A percentile compares a stretch with the other conserved stretches of the same genome.
phyloP scores from a whole-genome alignment of 2,113 vertebrate species.

The Corythaeola cristata region DNA sequence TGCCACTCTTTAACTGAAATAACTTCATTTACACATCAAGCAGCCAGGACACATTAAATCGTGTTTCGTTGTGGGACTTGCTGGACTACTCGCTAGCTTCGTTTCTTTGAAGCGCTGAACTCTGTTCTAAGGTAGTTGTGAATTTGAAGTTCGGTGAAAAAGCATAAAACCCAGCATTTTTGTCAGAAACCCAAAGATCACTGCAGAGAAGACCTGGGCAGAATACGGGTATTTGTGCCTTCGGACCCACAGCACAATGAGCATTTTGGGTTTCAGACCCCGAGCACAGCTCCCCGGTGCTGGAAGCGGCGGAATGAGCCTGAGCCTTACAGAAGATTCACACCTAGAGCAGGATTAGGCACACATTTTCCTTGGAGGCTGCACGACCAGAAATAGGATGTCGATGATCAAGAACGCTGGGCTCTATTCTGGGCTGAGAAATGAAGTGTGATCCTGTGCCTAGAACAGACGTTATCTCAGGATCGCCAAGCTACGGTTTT shows the following conservation, averaged over 20 bases:
- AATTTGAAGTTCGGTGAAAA: background rate
- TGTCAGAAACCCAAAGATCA: background rate
- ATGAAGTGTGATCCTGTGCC: background rate
- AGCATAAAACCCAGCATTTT: background rate
- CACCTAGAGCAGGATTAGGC: background rate
- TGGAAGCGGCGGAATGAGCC: background rate
- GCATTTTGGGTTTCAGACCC: background rate
- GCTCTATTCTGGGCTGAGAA: conserved; percentile 25
- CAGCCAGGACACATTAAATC: background rate
- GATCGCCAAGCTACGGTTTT: background rate
- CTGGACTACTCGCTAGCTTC: background rate
- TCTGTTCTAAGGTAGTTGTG: background rate
- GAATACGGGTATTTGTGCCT: rapidly evolving
- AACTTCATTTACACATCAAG: background rate
- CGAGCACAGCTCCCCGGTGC: rapidly evolving
- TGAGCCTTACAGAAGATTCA: background rate
- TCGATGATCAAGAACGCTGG: background rate
- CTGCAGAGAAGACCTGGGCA: background rate
- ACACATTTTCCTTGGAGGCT: background rate
- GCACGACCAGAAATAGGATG: conserved; percentile 19
- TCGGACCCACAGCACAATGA: background rate
- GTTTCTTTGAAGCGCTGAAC: background rate
- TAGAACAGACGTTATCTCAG: background rate
- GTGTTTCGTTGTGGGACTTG: background rate
- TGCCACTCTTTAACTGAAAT: background rate